phyloP scores from a whole-genome alignment of 1,140 invertebrate species.

The Acromyrmex echinatior region DNA sequence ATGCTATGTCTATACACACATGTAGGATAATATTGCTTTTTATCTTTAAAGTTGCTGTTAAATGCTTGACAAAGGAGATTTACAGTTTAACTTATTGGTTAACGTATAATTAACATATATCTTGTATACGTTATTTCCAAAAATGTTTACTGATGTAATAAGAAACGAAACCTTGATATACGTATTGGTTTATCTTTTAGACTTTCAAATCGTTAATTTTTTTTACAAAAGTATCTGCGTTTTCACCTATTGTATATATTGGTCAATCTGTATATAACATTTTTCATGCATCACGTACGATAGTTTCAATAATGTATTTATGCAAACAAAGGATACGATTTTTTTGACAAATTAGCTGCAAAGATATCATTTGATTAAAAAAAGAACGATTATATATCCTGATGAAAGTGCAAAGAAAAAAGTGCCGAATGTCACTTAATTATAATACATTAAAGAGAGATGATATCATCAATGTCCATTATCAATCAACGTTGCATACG shows the following conservation, averaged over 20 bases:
- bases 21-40: constrained; percentile 28
- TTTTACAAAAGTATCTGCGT: constrained; percentile 38
- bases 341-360: constrained; percentile 48
- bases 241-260: constrained; percentile 40
- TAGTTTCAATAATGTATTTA: constrained; percentile 35
- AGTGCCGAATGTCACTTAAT: constrained; percentile 46
- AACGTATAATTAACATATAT: constrained; percentile 41
- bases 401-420: constrained; percentile 50
- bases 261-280: constrained; percentile 51
- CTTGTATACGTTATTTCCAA: constrained; percentile 22
- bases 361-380: constrained; percentile 27
- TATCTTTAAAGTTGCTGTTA: constrained; percentile 42
- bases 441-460: background rate
- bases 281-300: constrained; percentile 44
- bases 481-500: constrained; percentile 26
- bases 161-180: constrained; percentile 52
- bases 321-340: constrained; percentile 14
- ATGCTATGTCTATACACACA: constrained; percentile 41
- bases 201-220: background rate
- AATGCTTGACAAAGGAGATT: constrained; percentile 41
- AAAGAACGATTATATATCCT: constrained; percentile 25
- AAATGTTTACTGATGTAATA: constrained; percentile 16
- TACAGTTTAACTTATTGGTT: constrained; percentile 48
- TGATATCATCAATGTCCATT: constrained; percentile 55
- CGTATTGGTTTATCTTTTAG: constrained; percentile 19